Evolutionary conservation across 35 echinoderm and acorn worm species (phyloP).

Genomic region (Holothuria glaberrima): DNA sequence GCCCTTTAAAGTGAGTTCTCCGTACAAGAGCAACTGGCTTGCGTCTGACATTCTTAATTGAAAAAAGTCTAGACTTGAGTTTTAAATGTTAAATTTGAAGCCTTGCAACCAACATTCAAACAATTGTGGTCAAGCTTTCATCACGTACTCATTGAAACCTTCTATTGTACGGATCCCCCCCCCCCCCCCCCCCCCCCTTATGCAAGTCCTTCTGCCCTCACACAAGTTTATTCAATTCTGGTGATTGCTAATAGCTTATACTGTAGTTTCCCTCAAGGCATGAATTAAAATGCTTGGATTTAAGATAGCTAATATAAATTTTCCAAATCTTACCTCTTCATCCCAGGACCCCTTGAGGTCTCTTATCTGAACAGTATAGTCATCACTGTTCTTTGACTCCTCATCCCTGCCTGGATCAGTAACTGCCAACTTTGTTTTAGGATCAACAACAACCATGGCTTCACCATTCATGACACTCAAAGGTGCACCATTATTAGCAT

Average conservation of each 20-base stretch:
- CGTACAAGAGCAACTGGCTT: too few relatives aligned
- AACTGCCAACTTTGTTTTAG: neutral
- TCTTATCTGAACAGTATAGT: slow-evolving; percentile 30
- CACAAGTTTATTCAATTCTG: too few relatives aligned
- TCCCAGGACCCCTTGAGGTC: slow-evolving; percentile 40
- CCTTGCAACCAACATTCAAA: too few relatives aligned
- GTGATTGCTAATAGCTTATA: neutral
- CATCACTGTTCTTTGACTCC: neutral
- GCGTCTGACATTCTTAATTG: too few relatives aligned
- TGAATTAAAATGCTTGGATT: neutral
- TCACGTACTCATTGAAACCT: too few relatives aligned
- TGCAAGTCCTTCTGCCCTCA: too few relatives aligned
- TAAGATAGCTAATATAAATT: neutral
- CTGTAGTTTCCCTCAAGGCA: neutral
- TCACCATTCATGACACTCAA: neutral
- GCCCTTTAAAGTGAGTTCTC: too few relatives aligned
- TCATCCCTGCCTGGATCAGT: neutral
- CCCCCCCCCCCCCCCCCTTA: too few relatives aligned
- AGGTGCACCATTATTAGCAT: neutral
- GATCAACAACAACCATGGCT: slow-evolving; percentile 28
- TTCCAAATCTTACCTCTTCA: slow-evolving; percentile 12
- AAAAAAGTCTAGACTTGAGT: too few relatives aligned
- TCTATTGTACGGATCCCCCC: too few relatives aligned
- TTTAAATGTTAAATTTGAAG: too few relatives aligned
- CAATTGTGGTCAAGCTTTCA: too few relatives aligned